Percentiles rank a stretch among this genome's conserved stretches.
phyloP scores from a whole-genome alignment of 2,797 vertebrate species.

The Malurus splendens region DNA sequence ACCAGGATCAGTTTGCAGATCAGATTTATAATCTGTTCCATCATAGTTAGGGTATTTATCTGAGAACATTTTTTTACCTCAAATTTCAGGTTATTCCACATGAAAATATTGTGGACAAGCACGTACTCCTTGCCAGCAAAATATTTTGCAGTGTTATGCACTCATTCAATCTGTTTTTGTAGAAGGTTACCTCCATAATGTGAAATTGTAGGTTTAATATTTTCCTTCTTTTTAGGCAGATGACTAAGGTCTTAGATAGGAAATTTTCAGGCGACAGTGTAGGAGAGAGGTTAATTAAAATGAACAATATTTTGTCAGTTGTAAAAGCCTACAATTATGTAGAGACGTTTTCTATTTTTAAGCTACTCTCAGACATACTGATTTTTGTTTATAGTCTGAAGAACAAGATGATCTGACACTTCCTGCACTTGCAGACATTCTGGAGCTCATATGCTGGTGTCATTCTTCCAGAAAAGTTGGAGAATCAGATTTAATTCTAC shows the following conservation, averaged over 20 bases:
- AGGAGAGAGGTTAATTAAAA: constrained; percentile 43
- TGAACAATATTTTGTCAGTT: constrained; percentile 37
- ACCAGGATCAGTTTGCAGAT: neutral
- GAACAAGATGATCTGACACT: constrained; percentile 39
- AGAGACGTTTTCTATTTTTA: constrained; percentile 20
- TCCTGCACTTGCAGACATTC: neutral
- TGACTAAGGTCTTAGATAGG: neutral
- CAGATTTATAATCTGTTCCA: neutral
- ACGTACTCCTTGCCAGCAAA: neutral
- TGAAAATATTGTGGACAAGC: neutral
- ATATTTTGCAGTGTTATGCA: neutral
- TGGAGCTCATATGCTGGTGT: neutral
- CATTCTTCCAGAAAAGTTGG: neutral
- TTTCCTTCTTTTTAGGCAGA: constrained; percentile 6
- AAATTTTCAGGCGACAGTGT: neutral
- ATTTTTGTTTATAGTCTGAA: constrained; percentile 42
- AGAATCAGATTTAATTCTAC: neutral
- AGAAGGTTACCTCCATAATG: neutral
- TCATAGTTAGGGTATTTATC: neutral
- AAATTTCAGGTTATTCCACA: neutral
- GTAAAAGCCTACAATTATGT: constrained; percentile 19
- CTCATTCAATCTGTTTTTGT: neutral
- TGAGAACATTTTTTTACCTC: neutral
- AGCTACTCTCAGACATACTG: neutral
- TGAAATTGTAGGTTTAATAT: constrained; percentile 7